Conservation (phyloP, 2,888 invertebrate species). For the Anthophora plumipes region DNA sequence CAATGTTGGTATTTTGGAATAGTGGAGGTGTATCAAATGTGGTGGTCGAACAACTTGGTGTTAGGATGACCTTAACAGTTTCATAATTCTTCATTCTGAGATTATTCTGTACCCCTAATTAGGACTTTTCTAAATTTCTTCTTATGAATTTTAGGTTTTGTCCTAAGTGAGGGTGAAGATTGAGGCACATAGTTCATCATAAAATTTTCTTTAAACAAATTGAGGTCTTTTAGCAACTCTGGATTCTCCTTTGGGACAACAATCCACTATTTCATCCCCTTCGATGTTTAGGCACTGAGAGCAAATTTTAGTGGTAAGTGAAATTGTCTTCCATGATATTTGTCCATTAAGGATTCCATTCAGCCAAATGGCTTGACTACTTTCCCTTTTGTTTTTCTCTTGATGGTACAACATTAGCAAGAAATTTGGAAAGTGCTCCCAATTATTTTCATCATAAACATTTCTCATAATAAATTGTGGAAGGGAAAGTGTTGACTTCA, state of each 20-base stretch:
- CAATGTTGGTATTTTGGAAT: not conserved
- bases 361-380: conserved; percentile 33
- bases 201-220: conserved; percentile 59
- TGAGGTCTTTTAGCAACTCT: conserved; percentile 55
- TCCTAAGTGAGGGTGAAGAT: conserved; percentile 61
- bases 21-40: conserved; percentile 3
- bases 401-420: conserved; percentile 18
- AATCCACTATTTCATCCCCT: conserved; percentile 57
- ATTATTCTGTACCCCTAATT: conserved; percentile 30
- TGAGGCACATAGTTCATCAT: conserved; percentile 58
- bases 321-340: conserved; percentile 57
- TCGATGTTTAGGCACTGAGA: conserved; percentile 60
- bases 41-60: conserved; percentile 20
- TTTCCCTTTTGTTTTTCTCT: conserved; percentile 48
- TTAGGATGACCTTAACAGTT: conserved; percentile 36
- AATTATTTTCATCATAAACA: conserved; percentile 33
- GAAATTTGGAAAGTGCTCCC: conserved; percentile 42
- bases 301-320: conserved; percentile 59
- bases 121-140: conserved; percentile 57
- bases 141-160: conserved; percentile 61
- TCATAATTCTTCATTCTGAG: conserved; percentile 47
- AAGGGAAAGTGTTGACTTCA: conserved; percentile 49
- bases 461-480: conserved; percentile 26
- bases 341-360: conserved; percentile 38
- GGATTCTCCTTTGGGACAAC: conserved; percentile 57